Evolutionary conservation across 2,797 vertebrate genomes (phyloP), one percentile per base, ranked within the genome.

Genomic region (Odontamblyopus lacepedii): DNA sequence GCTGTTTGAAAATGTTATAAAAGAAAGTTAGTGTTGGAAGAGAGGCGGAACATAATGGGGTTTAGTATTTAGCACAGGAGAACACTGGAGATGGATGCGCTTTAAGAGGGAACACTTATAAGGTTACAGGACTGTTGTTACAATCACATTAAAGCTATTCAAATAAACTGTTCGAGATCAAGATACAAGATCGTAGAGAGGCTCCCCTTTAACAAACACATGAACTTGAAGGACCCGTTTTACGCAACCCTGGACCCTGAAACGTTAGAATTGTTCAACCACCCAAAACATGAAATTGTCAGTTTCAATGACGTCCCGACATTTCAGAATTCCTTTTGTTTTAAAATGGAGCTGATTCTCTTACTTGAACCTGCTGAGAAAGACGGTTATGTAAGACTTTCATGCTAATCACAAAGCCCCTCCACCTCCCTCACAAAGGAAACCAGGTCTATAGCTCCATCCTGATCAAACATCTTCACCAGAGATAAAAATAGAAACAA

Each of bases 401-500:
- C 27, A 35, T 8, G 32, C 8, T 38, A 8, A 18, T 62, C 0
- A 6, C 26, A 57, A 67, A 78, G 41, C 27, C 41, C 55, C 6
- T 7, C 41, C 27, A 2, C 55, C 3, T 7, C 7, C 26, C 68
- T 19, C 15, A 6, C 2, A 61, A 56, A 75, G 70, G 19, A 73
- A 78, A 77, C 74, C 0, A 2, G 2, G 35, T 77, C 65, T 13
- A 16, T 4, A 15, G 30, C 66, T 66, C 72, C 77, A 80, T 44
- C 70, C 73, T 35, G 0, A 83, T 6, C 18, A 76, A 32, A 70
- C 26, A 50, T 76, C 63, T 81, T 71, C 69, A 79, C 66, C 57
- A 63, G 27, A 19, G 56, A 71, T 82, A 72, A 76, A 85, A 81
- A 85, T 83, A 87, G 69, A 70, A n/a, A 26, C 53, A 77, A 77